Evolutionary conservation across 2,113 vertebrate genomes (phyloP).

Genomic region (Polyodon spathula): DNA sequence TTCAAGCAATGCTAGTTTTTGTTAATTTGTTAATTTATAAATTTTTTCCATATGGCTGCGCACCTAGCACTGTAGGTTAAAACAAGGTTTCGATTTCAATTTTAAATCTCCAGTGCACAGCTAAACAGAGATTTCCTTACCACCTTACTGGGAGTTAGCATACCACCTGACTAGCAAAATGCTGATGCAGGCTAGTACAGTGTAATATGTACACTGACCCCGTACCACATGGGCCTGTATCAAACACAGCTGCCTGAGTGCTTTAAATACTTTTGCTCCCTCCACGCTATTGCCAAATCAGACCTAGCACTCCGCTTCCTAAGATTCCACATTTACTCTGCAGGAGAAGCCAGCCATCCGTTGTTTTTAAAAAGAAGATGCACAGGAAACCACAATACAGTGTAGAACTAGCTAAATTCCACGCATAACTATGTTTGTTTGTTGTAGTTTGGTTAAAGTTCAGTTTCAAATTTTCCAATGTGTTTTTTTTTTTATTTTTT

Average conservation of each 20-base stretch:
- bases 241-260: background rate
- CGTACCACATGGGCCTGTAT: background rate
- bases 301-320: too few species aligned
- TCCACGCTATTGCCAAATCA: too few species aligned
- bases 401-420: too few species aligned
- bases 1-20: too few species aligned
- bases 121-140: conserved; percentile 1
- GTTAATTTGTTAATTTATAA: background rate
- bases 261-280: background rate
- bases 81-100: background rate
- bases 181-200: background rate
- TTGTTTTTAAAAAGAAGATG: too few species aligned
- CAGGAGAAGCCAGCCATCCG: too few species aligned
- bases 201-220: background rate
- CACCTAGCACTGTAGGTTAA: background rate
- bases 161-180: background rate
- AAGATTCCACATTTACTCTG: too few species aligned
- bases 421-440: too few species aligned
- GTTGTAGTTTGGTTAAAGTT: too few species aligned
- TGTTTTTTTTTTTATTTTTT: too few species aligned
- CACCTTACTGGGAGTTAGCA: background rate
- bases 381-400: too few species aligned
- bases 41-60: background rate
- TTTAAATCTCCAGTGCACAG: background rate
- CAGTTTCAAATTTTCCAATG: too few species aligned